Evolutionary conservation across 1,140 invertebrate genomes (phyloP).

Genomic region (Pachypsylla venusta): DNA sequence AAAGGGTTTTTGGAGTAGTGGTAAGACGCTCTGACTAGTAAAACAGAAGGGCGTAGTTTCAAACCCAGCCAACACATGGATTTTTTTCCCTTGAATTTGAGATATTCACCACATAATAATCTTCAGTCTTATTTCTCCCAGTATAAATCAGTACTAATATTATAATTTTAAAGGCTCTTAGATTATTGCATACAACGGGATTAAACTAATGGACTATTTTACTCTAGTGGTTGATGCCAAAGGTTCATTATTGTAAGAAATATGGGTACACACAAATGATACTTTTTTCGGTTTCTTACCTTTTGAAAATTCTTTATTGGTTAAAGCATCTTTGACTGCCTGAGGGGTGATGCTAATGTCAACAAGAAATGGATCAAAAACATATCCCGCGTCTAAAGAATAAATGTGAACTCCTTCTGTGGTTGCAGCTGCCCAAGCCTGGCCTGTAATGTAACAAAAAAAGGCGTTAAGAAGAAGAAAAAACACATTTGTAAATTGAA

Average conservation of each 20-base stretch:
- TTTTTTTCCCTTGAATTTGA: too few species aligned
- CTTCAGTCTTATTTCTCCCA: too few species aligned
- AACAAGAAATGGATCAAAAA: conserved; percentile 76
- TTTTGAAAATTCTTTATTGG: conserved; percentile 44
- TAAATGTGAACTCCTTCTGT: conserved; percentile 91
- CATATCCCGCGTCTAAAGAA: conserved; percentile 56
- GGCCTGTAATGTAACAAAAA: conserved; percentile 36
- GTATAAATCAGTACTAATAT: too few species aligned
- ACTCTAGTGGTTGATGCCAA: too few species aligned
- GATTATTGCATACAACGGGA: too few species aligned
- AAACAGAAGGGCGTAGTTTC: too few species aligned
- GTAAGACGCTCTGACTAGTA: too few species aligned
- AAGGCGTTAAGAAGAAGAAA: neutral
- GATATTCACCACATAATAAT: too few species aligned
- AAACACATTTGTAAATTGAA: neutral
- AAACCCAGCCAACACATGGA: too few species aligned
- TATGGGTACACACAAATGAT: neutral
- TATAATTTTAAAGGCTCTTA: too few species aligned
- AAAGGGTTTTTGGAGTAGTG: too few species aligned
- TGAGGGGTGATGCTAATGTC: conserved; percentile 65
- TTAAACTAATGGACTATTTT: too few species aligned
- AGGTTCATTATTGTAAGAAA: conserved; percentile 12
- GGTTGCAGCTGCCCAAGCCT: conserved; percentile 76
- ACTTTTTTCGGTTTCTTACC: conserved; percentile 31
- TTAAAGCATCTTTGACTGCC: conserved; percentile 44